Conservation (phyloP, 2,888 invertebrate genomes). For the Agriopis leucophaearia region DNA sequence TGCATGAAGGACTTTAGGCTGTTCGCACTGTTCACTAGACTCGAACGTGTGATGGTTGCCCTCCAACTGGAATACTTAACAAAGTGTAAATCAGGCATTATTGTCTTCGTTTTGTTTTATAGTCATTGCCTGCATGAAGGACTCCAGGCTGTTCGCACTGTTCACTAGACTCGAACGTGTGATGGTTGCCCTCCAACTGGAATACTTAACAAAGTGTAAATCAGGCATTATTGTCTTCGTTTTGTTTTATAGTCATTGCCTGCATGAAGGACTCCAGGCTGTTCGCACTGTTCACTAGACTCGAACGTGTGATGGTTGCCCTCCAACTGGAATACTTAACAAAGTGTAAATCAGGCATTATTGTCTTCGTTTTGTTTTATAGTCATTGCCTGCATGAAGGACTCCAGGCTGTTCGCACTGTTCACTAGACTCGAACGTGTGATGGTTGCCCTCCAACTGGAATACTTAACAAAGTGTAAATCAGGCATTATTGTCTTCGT, state of each 20-base stretch:
- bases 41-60: conserved; percentile 69
- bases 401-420: conserved; percentile 63
- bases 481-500: too few relatives aligned
- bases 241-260: conserved; percentile 62
- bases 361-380: conserved; percentile 53
- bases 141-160: conserved; percentile 63
- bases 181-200: conserved; percentile 70
- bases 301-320: conserved; percentile 69
- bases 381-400: conserved; percentile 71
- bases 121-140: conserved; percentile 71
- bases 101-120: conserved; percentile 56
- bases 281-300: conserved; percentile 62
- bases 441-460: conserved; percentile 70
- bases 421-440: conserved; percentile 66
- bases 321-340: conserved; percentile 66
- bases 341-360: too few relatives aligned
- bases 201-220: too few relatives aligned
- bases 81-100: too few relatives aligned
- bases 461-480: too few relatives aligned
- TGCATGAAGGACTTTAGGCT: conserved; percentile 71
- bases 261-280: conserved; percentile 71
- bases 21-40: conserved; percentile 62
- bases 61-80: conserved; percentile 66
- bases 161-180: conserved; percentile 66
- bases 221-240: conserved; percentile 53